phyloP scores from a whole-genome alignment of 2,113 vertebrate genomes.

The Thunnus maccoyii region DNA sequence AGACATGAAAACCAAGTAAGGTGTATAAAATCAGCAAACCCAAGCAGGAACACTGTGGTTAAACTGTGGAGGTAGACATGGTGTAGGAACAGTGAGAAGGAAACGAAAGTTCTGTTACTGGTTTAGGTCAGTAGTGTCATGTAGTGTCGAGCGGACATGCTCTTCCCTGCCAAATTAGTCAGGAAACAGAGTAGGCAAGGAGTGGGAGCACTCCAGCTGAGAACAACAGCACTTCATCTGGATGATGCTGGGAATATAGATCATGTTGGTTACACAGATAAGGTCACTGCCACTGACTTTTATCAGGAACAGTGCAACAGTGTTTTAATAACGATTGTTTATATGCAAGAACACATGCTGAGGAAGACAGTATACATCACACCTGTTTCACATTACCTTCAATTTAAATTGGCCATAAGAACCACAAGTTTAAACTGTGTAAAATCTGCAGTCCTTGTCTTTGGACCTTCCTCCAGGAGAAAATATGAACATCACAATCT shows the following conservation, averaged over 20 bases:
- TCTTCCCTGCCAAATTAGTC: conserved; percentile 71
- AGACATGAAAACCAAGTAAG: not conserved
- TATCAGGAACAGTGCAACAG: conserved; percentile 41
- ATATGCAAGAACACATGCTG: conserved; percentile 30
- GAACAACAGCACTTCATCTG: conserved; percentile 70
- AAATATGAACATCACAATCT: too few species aligned
- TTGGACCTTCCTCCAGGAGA: too few species aligned
- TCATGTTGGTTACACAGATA: conserved; percentile 67
- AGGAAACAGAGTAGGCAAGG: conserved; percentile 60
- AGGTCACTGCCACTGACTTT: conserved; percentile 61
- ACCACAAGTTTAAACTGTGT: too few species aligned
- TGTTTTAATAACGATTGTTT: conserved; percentile 54
- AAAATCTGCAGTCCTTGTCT: too few species aligned
- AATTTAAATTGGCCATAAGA: conserved; percentile 16
- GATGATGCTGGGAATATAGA: conserved; percentile 63
- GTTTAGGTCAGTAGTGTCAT: conserved; percentile 70
- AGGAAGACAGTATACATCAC: conserved; percentile 16
- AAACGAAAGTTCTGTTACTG: conserved; percentile 56
- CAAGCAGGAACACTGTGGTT: conserved; percentile 12
- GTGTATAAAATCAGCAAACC: not conserved
- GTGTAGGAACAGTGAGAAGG: conserved; percentile 52
- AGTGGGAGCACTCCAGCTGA: conserved; percentile 64
- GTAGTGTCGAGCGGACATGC: conserved; percentile 62
- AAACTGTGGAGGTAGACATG: conserved; percentile 26
- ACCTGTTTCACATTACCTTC: conserved; percentile 22